Base-by-base conservation (phyloP, 2,888 invertebrate genomes). In the Cheilosia urbana region DNA sequence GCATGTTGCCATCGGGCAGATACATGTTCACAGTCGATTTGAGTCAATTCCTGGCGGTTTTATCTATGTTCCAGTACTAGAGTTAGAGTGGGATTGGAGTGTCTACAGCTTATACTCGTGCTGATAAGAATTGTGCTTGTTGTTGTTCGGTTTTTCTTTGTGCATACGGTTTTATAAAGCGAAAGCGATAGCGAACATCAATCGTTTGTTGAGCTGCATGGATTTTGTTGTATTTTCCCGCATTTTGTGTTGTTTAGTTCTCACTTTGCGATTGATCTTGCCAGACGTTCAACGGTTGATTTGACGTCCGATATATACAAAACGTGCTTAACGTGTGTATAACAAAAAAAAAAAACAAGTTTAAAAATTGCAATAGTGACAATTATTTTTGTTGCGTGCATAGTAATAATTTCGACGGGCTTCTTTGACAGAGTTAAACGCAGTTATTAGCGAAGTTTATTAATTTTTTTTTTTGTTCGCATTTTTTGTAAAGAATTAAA, bases 201-300 rank as follows among this genome's bases (percentile, higher is more conserved):
- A 83, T 83, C 72, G 63, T 60, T 66, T 71, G 72, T 78, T 72
- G 60, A 65, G 79, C 71, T 47, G 15, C 9, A 73, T 45, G 40
- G 34, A 51, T 57, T 58, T 65, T 57, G 9, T 45, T 60, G 37
- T 53, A 60, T 37, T 40, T 51, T 71, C 15, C 47, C 65, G 53
- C 60, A 53, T 75, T 71, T 49, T 78, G 75, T 78, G 75, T 69
- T 79, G 76, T 76, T 72, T 76, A 85, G 85, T 85, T 85, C 81
- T 68, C 51, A 49, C 34, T 81, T 63, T 76, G 76, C 85, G 45
- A 85, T 68, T 34, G 85, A 81, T 85, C 85, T 72, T 72, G 45
- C 37, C 68, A 77, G 85, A 81, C 81, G 81, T 77, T 72, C 68
- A 45, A 21, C 60, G 77, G 63, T 21, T 66, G 21, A 57, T 24